Conservation (phyloP, 2,797 vertebrate species). For the Dallia pectoralis region DNA sequence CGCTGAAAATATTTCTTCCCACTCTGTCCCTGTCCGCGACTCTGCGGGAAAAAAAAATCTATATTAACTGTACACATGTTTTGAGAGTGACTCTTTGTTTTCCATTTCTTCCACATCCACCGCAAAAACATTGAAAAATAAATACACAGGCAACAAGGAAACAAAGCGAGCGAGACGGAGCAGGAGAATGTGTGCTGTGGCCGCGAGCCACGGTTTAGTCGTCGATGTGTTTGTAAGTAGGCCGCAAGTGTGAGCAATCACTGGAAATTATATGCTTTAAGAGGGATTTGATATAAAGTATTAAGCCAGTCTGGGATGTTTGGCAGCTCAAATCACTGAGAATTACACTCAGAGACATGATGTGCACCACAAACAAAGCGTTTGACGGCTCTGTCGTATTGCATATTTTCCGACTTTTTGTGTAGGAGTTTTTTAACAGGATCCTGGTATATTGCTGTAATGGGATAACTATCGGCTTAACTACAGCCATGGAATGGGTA, state of each 20-base stretch:
- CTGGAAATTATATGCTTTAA: constrained; percentile 78
- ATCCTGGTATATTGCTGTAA: constrained; percentile 72
- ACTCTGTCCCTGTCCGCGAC: constrained; percentile 34
- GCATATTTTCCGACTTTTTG: constrained; percentile 73
- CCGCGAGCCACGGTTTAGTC: constrained; percentile 57
- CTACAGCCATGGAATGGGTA: constrained; percentile 58
- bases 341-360: constrained; percentile 72
- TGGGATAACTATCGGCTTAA: constrained; percentile 78
- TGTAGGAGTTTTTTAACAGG: constrained; percentile 65
- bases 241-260: constrained; percentile 77
- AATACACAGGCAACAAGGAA: constrained; percentile 72
- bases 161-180: constrained; percentile 54
- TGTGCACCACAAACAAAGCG: constrained; percentile 72
- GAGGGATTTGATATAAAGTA: constrained; percentile 75
- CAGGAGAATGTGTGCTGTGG: constrained; percentile 61
- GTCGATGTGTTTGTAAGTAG: constrained; percentile 69
- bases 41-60: constrained; percentile 45
- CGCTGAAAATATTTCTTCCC: constrained; percentile 41
- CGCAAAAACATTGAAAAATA: constrained; percentile 71
- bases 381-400: constrained; percentile 62
- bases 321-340: constrained; percentile 59
- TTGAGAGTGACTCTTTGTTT: constrained; percentile 73
- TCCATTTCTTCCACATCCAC: constrained; percentile 60
- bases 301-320: constrained; percentile 70
- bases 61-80: constrained; percentile 60